phyloP scores from a whole-genome alignment of 2,113 vertebrate species.

The Mastomys coucha region DNA sequence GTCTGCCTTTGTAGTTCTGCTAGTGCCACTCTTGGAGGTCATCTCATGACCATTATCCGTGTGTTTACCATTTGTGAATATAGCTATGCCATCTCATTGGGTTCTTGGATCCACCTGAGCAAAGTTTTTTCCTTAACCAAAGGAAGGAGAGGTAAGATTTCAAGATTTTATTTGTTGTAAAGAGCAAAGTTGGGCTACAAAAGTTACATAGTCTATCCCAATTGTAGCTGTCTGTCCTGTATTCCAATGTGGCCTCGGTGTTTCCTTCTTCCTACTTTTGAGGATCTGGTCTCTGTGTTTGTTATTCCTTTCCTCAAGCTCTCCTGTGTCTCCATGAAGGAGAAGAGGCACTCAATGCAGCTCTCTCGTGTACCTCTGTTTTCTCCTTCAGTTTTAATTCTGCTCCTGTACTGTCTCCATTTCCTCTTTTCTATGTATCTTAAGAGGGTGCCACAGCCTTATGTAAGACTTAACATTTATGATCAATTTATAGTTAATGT shows the following conservation, averaged over 20 bases:
- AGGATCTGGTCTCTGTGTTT: background rate
- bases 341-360: background rate
- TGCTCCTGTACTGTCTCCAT: background rate
- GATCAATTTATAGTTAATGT: background rate
- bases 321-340: background rate
- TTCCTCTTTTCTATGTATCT: background rate
- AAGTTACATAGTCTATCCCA: background rate
- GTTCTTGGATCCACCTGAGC: background rate
- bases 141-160: background rate
- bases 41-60: background rate
- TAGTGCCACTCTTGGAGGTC: background rate
- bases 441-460: background rate
- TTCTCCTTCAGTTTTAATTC: background rate
- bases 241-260: background rate
- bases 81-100: background rate
- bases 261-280: background rate
- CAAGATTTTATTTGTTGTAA: constrained; percentile 22
- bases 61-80: background rate
- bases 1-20: background rate
- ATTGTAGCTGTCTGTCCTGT: background rate
- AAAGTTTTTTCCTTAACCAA: constrained; percentile 1
- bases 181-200: background rate
- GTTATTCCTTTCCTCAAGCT: background rate
- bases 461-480: background rate
- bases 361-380: background rate